Evolutionary conservation across 1,140 invertebrate genomes (phyloP).

Genomic region (Wiebesia pumilae): DNA sequence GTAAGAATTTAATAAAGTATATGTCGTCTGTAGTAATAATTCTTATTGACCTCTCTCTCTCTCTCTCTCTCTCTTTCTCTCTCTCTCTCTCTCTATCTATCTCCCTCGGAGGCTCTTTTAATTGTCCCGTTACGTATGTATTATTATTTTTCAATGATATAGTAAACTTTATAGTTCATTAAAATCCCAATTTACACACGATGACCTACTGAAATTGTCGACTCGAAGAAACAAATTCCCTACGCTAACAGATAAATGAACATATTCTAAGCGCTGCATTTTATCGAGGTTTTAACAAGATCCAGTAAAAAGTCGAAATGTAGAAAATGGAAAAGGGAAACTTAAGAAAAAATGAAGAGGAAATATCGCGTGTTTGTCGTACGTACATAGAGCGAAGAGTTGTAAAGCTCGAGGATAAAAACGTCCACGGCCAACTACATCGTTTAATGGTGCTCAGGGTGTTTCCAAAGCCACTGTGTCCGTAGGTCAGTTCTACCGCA

Average conservation of each 20-base stretch:
- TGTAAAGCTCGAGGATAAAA: slow-evolving; percentile 55
- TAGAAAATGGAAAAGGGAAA: background rate
- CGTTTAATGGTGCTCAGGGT: slow-evolving; percentile 63
- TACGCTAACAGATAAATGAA: background rate
- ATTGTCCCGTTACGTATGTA: background rate
- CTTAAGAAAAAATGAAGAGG: background rate
- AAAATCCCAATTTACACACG: background rate
- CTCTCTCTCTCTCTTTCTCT: too few relatives aligned
- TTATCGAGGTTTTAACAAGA: background rate
- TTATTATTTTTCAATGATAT: background rate
- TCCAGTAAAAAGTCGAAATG: background rate
- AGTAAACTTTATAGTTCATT: background rate
- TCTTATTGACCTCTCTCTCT: too few relatives aligned
- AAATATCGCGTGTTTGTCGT: background rate
- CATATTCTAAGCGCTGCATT: background rate
- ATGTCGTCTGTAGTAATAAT: too few relatives aligned
- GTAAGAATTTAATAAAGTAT: too few relatives aligned
- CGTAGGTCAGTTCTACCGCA: background rate
- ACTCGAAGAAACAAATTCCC: background rate
- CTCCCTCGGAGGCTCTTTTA: background rate
- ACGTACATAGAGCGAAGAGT: slow-evolving; percentile 55
- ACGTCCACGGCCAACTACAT: slow-evolving; percentile 70
- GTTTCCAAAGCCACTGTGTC: slow-evolving; percentile 56
- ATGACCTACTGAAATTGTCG: background rate
- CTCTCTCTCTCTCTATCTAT: background rate